Evolutionary conservation across 2,888 invertebrate species (phyloP), one percentile per base, ranked within the genome.

Genomic region (Dolichopus griseipennis): DNA sequence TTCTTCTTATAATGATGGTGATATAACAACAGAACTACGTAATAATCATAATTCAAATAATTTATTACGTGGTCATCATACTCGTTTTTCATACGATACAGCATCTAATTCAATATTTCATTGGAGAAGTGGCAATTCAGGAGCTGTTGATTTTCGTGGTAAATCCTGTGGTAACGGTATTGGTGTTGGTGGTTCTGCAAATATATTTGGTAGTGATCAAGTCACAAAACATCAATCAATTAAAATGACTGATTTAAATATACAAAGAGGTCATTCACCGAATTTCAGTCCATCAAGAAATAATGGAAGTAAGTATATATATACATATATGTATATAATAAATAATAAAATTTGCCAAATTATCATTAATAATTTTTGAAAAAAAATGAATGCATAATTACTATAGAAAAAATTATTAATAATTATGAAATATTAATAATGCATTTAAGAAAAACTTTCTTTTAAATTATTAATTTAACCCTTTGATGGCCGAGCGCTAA

Each of bases 221-320:
- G 8, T 22, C 27, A 20, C 22, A 65, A 65, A 18, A 52, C 21
- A 43, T 43, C 65, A 21, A 52, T 37, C 65, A 66, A 66, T 34
- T 18, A 72, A 70, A 70, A 73, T 73, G 73, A 70, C 70, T 64
- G 74, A 74, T 66, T 65, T 73, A 62, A 72, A 72, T 67, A 65
- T 72, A 65, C 67, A 64, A 62, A 70, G 73, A n/a, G 73, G 74
- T 10, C 73, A 73, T 66, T 73, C 74, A 52, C 74, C 74, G 22
- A 71, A 73, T 66, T 74, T 73, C 68, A 73, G 73, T 69, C 74
- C 73, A 66, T 73, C 73, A 18, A 66, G 72, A 67, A 73, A 71
- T 70, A 72, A 72, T 65, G 67, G 70, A 67, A 68, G 71, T 70
- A 69, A 66, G 68, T 69, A 18, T 3, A 37, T 27, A 27, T 27